Evolutionary conservation across 1,140 invertebrate species (phyloP).

Genomic region (Sycophila sp.): DNA sequence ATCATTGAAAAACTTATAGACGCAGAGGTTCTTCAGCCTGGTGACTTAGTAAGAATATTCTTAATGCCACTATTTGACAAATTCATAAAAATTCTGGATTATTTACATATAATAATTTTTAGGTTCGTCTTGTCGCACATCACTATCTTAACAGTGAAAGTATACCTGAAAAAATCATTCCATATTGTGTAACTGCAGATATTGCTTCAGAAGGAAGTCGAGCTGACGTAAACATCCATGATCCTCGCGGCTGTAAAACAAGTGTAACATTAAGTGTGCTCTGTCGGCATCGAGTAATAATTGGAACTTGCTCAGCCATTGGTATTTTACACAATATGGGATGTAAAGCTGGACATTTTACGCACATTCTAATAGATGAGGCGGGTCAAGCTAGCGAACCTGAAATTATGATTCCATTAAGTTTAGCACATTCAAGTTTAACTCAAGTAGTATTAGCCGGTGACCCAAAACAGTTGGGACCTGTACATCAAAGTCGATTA

Average conservation of each 20-base stretch:
- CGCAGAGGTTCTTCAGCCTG: conserved; percentile 67
- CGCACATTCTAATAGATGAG: conserved; percentile 90
- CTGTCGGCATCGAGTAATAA: conserved; percentile 79
- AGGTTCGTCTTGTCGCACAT: conserved; percentile 73
- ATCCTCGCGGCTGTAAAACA: conserved; percentile 57
- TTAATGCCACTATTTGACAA: too few species aligned
- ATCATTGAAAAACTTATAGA: conserved; percentile 75
- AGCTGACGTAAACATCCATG: conserved; percentile 35
- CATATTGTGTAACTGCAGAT: conserved; percentile 76
- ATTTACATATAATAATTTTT: not conserved
- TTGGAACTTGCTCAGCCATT: conserved; percentile 83
- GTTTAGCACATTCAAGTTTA: conserved; percentile 59
- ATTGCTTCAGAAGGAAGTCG: conserved; percentile 44
- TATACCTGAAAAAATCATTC: conserved; percentile 72
- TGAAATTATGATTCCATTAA: conserved; percentile 83
- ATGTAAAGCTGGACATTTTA: conserved; percentile 81
- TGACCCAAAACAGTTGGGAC: conserved; percentile 91
- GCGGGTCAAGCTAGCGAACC: conserved; percentile 91
- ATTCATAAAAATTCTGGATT: too few species aligned
- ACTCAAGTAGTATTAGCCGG: conserved; percentile 86
- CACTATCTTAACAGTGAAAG: conserved; percentile 70
- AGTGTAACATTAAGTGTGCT: conserved; percentile 70
- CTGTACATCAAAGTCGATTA: conserved; percentile 77
- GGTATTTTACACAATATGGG: conserved; percentile 76
- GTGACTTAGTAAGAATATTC: conserved; percentile 70